phyloP scores from a whole-genome alignment of 2,888 invertebrate species.

The Diachrysia chrysitis region DNA sequence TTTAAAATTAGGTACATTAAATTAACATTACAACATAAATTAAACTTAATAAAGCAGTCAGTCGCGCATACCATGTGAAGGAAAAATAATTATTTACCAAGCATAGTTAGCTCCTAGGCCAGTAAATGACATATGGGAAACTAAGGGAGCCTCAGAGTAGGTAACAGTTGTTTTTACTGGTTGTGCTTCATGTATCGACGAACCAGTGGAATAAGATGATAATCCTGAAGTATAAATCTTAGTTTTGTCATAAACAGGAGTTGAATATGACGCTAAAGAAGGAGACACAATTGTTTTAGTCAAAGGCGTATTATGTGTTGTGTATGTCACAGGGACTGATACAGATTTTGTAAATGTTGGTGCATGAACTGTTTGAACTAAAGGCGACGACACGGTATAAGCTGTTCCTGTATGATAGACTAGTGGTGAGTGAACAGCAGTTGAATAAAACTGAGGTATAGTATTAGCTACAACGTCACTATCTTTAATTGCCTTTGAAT shows the following conservation, averaged over 20 bases:
- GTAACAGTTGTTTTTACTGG: constrained; percentile 59
- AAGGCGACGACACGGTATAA: constrained; percentile 48
- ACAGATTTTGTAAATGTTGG: constrained; percentile 48
- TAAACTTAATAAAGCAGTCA: constrained; percentile 63
- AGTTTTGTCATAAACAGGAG: constrained; percentile 42
- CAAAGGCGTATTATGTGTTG: constrained; percentile 42
- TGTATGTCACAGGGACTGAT: constrained; percentile 46
- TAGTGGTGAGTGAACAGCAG: constrained; percentile 42
- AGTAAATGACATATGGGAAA: constrained; percentile 69
- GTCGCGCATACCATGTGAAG: constrained; percentile 65
- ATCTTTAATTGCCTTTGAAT: constrained; percentile 38
- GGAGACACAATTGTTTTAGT: constrained; percentile 50
- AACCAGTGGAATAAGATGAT: constrained; percentile 56
- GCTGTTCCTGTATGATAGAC: constrained; percentile 46
- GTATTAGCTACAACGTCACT: constrained; percentile 45
- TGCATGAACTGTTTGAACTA: constrained; percentile 41
- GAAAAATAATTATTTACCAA: constrained; percentile 65
- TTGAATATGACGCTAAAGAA: constrained; percentile 43
- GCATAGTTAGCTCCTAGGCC: constrained; percentile 67
- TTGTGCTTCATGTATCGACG: constrained; percentile 45
- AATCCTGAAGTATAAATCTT: constrained; percentile 52
- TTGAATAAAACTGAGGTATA: constrained; percentile 53
- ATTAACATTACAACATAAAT: constrained; percentile 51
- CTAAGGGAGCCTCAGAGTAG: constrained; percentile 65
- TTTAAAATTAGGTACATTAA: constrained; percentile 52